phyloP scores from a whole-genome alignment of 2,888 invertebrate species.

The Gastrophysa polygoni region DNA sequence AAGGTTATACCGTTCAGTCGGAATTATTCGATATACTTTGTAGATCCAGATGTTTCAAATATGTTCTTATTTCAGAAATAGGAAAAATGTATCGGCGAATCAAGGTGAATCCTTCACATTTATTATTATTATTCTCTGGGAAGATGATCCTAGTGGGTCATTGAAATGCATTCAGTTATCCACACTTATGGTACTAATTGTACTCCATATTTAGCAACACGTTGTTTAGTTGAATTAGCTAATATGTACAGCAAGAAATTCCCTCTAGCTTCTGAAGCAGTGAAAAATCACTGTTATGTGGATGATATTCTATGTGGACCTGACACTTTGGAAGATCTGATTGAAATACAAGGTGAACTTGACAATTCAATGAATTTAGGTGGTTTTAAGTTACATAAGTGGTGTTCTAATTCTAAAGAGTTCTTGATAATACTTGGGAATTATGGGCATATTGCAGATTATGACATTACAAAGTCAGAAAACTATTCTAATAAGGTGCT shows the following conservation, averaged over 20 bases:
- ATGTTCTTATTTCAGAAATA: constrained; percentile 19
- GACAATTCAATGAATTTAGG: neutral
- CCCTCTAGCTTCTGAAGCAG: constrained; percentile 13
- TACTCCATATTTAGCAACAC: too few relatives aligned
- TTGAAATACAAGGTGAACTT: constrained; percentile 12
- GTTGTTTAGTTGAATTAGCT: constrained; percentile 3
- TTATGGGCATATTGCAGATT: neutral
- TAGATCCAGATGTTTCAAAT: constrained; percentile 17
- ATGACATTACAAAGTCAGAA: neutral
- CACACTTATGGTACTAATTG: too few relatives aligned
- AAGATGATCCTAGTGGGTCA: constrained; percentile 2
- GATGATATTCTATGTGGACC: too few relatives aligned
- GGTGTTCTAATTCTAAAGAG: constrained; percentile 10
- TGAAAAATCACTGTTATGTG: constrained; percentile 24
- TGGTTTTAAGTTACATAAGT: constrained; percentile 22
- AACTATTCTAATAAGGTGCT: constrained; percentile 13
- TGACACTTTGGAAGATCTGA: neutral
- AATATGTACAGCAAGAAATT: neutral
- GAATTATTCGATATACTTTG: constrained; percentile 24
- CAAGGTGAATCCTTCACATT: constrained; percentile 4
- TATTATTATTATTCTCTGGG: constrained; percentile 25
- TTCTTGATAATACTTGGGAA: neutral
- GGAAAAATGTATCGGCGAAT: constrained; percentile 21
- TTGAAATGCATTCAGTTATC: constrained; percentile 20
- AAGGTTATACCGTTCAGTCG: constrained; percentile 18